Base-by-base conservation (phyloP, 2,797 vertebrate species). In the Galaxias olidus region DNA sequence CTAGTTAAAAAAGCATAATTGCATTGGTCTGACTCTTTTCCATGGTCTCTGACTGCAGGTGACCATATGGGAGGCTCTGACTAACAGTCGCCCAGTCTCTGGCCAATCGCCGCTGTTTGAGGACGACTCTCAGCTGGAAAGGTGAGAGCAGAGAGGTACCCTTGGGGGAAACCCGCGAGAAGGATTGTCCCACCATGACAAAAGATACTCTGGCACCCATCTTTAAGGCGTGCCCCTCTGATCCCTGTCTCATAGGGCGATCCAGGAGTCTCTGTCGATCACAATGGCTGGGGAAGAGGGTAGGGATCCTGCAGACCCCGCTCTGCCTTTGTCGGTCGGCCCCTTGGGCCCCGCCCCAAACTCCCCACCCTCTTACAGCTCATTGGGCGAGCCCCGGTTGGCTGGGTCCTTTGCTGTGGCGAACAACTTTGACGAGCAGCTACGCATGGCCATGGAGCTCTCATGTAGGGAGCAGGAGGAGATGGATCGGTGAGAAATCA, bases 51-150 rank as follows among this genome's bases (percentile, higher is more conserved):
- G 50, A 66, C 57, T 72, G 30, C 61, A 97, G 96, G 96, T 98
- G 79, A 98, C 96, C 19, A 94, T 98, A 64, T 98, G 96, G 96
- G 96, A 98, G 76, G 96, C 96, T 2, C 87, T 98, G 78, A 97
- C 95, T 68, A 96, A 95, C 88, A 95, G 92, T 10, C 92, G 95
- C 15, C 95, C 95, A 0, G 89, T 88, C 59, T 88, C 89, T 8
- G 53, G 53, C 19, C 93, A 85, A 65, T 90, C 92, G 52, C 86
- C 88, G 0, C 87, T 92, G 14, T 95, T 93, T 0, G 95, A 95
- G 55, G 95, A 96, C 19, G 94, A 95, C 75, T 89, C 94, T 63
- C 95, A 96, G 84, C 86, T 97, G 71, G 95, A 97, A 85, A 93
- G 94, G 95, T 96, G 77, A 72, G 56, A 51, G 65, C 48, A 44